These are phyloP conservation scores for Rhynchophorus ferrugineus DNA, from an alignment of 1,140 invertebrate species.

Conservation along the genomic window DNA sequence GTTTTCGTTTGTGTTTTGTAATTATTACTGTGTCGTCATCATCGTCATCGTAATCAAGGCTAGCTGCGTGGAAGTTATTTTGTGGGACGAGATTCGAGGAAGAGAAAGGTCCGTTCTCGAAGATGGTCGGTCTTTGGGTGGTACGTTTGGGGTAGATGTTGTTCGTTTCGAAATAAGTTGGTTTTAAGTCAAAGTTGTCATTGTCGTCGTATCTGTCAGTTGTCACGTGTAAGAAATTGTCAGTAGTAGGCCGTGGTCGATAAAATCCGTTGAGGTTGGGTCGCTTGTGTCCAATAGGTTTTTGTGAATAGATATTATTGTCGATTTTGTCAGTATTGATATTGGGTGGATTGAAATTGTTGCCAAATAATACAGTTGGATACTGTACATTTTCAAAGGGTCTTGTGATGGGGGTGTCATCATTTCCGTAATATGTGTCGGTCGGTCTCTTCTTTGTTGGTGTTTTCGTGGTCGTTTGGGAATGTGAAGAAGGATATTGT, in stretches of 20 bases:
- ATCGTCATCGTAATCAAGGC: constrained; percentile 1
- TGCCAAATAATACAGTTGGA: not conserved
- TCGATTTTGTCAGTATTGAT: no score
- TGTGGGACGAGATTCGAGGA: constrained; percentile 5
- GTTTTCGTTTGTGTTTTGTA: constrained; percentile 1
- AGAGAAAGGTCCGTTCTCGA: constrained; percentile 19
- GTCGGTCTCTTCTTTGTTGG: constrained; percentile 13
- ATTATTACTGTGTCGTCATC: constrained; percentile 2
- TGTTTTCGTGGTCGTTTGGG: constrained; percentile 12
- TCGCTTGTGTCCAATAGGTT: not conserved
- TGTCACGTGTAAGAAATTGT: constrained; percentile 15
- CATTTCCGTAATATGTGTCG: not conserved
- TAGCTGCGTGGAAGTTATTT: not conserved
- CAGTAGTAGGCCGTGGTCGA: not conserved
- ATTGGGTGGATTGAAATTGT: not conserved
- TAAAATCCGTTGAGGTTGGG: not conserved
- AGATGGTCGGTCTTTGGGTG: constrained; percentile 1
- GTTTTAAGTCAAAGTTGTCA: not conserved
- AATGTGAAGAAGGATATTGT: constrained; percentile 27
- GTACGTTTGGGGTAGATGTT: not conserved
- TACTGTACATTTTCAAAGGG: not conserved
- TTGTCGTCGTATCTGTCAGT: not conserved
- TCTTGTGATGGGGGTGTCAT: not conserved
- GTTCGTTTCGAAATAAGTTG: constrained; percentile 20
- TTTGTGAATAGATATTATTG: not conserved